Evolutionary conservation across 2,888 invertebrate species (phyloP).

Genomic region (Polymixis lichenea): DNA sequence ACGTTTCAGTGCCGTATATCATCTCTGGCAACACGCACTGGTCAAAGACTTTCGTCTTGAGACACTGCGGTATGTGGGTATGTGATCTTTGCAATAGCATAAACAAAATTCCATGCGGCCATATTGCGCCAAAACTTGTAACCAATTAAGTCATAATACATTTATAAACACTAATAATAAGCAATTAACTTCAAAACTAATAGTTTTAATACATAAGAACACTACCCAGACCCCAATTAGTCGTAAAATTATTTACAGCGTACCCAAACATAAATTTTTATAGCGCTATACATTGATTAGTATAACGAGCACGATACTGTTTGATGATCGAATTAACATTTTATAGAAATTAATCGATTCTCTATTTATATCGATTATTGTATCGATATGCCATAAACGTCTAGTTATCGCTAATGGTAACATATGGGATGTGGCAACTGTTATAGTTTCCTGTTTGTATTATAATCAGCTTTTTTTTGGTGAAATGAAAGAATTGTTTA

Average conservation of each 20-base stretch:
- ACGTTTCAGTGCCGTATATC: no score
- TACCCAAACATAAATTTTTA: constrained; percentile 82
- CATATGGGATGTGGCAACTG: constrained; percentile 84
- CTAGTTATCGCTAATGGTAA: constrained; percentile 88
- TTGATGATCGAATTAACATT: constrained; percentile 88
- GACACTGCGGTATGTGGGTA: no score
- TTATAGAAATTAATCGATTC: constrained; percentile 89
- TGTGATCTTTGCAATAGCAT: neutral
- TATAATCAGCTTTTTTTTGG: constrained; percentile 75
- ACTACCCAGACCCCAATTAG: constrained; percentile 79
- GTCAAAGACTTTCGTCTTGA: no score
- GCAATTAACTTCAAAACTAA: constrained; percentile 82
- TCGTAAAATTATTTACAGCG: constrained; percentile 83
- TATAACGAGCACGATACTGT: constrained; percentile 86
- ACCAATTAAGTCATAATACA: constrained; percentile 63
- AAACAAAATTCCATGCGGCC: neutral
- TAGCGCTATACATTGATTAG: constrained; percentile 87
- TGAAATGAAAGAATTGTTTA: constrained; percentile 68
- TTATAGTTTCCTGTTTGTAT: constrained; percentile 83
- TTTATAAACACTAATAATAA: constrained; percentile 68
- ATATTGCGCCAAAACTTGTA: constrained; percentile 49
- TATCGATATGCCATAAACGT: constrained; percentile 83
- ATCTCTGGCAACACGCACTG: no score
- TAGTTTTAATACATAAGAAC: constrained; percentile 77
- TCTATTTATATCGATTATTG: constrained; percentile 82